Percentiles rank a stretch among this genome's conserved stretches.
These are phyloP conservation scores for Actias luna DNA, from an alignment of 2,888 invertebrate genomes.

Conservation along the genomic window DNA sequence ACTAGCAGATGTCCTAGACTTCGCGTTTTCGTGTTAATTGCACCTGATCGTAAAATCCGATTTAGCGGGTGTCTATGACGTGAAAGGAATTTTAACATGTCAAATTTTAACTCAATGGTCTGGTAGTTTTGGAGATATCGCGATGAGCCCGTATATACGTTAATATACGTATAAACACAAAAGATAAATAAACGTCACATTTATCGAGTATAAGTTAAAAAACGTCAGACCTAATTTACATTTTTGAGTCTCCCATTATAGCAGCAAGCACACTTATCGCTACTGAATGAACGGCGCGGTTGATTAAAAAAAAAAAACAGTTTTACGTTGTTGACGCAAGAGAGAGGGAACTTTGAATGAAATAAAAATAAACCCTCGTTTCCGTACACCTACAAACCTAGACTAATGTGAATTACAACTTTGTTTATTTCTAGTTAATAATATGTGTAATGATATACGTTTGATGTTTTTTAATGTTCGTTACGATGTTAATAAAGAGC, in stretches of 20 bases:
- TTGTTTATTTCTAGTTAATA: conserved; percentile 10
- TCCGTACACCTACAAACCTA: conserved; percentile 50
- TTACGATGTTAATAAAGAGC: too few relatives aligned
- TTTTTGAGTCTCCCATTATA: conserved; percentile 47
- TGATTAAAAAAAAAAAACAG: conserved; percentile 67
- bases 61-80: too few relatives aligned
- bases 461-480: too few relatives aligned
- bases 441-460: too few relatives aligned
- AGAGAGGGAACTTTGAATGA: conserved; percentile 42
- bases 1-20: too few relatives aligned
- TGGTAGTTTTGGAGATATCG: too few relatives aligned
- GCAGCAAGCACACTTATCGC: conserved; percentile 46
- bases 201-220: background rate
- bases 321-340: conserved; percentile 49
- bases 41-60: too few relatives aligned
- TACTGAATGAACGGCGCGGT: conserved; percentile 51
- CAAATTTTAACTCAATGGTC: too few relatives aligned
- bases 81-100: too few relatives aligned
- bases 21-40: too few relatives aligned
- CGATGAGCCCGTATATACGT: too few relatives aligned
- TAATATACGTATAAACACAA: background rate
- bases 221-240: conserved; percentile 42
- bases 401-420: conserved; percentile 33
- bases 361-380: conserved; percentile 37
- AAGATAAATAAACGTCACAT: background rate